Conservation (phyloP, 2,113 vertebrate species). For the Benitochromis conjunctus region DNA sequence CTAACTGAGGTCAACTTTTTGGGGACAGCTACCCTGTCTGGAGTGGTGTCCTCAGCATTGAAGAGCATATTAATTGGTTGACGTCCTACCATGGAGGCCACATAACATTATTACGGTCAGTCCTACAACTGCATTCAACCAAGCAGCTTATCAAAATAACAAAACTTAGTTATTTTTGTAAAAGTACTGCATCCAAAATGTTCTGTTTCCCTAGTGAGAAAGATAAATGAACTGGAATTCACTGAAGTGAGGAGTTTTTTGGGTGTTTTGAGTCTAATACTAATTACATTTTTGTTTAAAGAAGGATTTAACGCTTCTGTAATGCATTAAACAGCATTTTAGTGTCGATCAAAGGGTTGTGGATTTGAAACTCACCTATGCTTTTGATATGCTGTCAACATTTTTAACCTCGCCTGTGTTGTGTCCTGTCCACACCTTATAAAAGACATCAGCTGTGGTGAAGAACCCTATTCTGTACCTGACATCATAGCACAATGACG, state of each 20-base stretch:
- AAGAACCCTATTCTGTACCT: neutral
- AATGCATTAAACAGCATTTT: neutral
- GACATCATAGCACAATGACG: neutral
- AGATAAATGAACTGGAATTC: neutral
- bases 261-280: neutral
- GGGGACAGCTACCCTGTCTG: neutral
- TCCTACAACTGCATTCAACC: neutral
- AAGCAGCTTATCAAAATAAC: neutral
- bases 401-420: neutral
- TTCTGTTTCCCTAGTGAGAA: neutral
- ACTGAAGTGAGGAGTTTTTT: neutral
- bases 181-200: neutral
- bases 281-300: neutral
- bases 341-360: neutral
- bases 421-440: neutral
- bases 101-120: neutral
- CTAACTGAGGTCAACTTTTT: neutral
- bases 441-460: neutral
- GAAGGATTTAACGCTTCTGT: neutral
- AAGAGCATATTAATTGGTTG: neutral
- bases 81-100: neutral
- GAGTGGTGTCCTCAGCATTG: neutral
- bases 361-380: neutral
- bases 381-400: neutral
- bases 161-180: neutral